Conservation (phyloP, 2,888 invertebrate species). For the Saturnia japonica region DNA sequence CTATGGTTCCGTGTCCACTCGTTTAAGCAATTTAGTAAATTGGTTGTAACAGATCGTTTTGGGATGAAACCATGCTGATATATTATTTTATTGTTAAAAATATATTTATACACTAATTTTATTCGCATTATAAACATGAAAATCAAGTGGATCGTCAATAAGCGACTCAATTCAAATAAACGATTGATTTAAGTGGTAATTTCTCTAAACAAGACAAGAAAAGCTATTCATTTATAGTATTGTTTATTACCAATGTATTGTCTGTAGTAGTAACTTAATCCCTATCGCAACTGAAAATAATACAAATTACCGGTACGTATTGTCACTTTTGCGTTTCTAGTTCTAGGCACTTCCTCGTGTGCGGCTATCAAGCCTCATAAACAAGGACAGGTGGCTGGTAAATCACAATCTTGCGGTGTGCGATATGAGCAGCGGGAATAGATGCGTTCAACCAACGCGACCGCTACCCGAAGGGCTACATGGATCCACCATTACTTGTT, state of each 20-base stretch:
- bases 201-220: neutral
- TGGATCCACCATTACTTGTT: slow-evolving; percentile 45
- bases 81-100: neutral
- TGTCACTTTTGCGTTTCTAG: slow-evolving; percentile 40
- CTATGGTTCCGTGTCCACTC: too few relatives aligned
- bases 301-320: slow-evolving; percentile 31
- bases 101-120: neutral
- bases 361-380: slow-evolving; percentile 64
- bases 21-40: too few relatives aligned
- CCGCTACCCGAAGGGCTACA: slow-evolving; percentile 42
- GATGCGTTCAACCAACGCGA: slow-evolving; percentile 46
- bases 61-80: neutral
- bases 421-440: slow-evolving; percentile 65
- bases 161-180: neutral
- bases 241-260: slow-evolving; percentile 24
- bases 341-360: slow-evolving; percentile 54
- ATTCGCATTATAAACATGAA: neutral
- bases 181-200: neutral
- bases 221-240: neutral
- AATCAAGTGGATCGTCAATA: neutral
- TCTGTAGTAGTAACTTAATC: slow-evolving; percentile 11
- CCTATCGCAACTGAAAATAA: slow-evolving; percentile 17
- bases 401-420: slow-evolving; percentile 52
- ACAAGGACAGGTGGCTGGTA: slow-evolving; percentile 67
- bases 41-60: too few relatives aligned